Evolutionary conservation across 2,888 invertebrate genomes (phyloP).

Genomic region (Diloba caeruleocephala): DNA sequence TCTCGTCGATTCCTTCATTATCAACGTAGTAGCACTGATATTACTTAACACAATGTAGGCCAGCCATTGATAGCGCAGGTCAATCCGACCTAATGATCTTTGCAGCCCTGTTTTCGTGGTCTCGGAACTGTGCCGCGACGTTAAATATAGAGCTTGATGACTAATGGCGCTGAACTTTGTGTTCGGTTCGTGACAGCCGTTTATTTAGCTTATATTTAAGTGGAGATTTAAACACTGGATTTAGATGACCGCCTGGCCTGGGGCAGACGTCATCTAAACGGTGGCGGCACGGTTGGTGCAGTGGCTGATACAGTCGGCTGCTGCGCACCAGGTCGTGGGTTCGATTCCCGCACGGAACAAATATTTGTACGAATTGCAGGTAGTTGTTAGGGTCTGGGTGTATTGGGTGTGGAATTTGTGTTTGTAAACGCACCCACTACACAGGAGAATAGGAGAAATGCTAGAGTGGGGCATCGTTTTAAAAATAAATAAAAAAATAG

Average conservation of each 20-base stretch:
- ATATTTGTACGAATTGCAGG: no score
- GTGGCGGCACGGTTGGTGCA: no score
- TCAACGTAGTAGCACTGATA: not conserved
- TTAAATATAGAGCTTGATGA: conserved; percentile 57
- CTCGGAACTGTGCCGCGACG: conserved; percentile 51
- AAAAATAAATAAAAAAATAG: no score
- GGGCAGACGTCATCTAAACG: no score
- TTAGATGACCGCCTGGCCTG: conserved; percentile 14
- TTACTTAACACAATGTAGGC: conserved; percentile 16
- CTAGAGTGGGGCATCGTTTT: no score
- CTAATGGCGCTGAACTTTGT: conserved; percentile 56
- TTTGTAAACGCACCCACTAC: no score
- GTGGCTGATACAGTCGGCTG: no score
- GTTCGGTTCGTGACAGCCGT: conserved; percentile 18
- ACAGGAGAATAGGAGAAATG: no score
- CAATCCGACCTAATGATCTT: conserved; percentile 47
- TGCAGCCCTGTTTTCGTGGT: conserved; percentile 30
- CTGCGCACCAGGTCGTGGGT: no score
- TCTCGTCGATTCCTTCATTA: not conserved
- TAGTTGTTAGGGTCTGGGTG: no score
- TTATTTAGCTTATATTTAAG: conserved; percentile 2
- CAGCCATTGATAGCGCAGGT: conserved; percentile 31
- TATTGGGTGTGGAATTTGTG: no score
- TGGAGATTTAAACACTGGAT: conserved; percentile 17
- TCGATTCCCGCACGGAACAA: no score